A percentile compares a stretch with the other conserved stretches of the same genome.
Conservation (phyloP, 2,888 invertebrate species). For the Eupithecia tripunctaria region DNA sequence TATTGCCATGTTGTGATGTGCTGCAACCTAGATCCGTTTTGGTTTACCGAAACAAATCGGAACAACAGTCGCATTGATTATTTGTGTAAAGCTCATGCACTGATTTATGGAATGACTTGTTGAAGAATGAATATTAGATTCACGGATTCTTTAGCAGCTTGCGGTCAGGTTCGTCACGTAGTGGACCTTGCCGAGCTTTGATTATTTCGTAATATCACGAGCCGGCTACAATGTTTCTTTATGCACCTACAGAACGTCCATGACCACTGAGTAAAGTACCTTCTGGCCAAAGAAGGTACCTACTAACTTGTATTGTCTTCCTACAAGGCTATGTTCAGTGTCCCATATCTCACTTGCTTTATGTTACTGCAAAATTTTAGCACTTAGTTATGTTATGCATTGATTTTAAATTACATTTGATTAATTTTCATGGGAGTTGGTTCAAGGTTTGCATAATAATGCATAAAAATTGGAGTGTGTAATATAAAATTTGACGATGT, state of each 20-base stretch:
- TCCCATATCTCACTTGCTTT: neutral
- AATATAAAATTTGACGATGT: conserved; percentile 42
- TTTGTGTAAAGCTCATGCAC: conserved; percentile 7
- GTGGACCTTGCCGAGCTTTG: conserved; percentile 45
- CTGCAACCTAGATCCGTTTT: conserved; percentile 18
- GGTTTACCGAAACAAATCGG: conserved; percentile 4
- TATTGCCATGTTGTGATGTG: conserved; percentile 23
- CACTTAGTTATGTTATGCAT: neutral
- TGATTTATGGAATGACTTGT: conserved; percentile 10
- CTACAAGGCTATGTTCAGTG: neutral
- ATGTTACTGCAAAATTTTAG: neutral
- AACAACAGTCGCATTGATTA: neutral
- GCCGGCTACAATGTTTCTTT: conserved; percentile 18
- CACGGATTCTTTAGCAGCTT: conserved; percentile 38
- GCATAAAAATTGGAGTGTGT: conserved; percentile 19
- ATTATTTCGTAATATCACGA: conserved; percentile 40
- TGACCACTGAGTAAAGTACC: neutral
- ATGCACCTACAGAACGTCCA: neutral
- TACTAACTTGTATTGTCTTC: neutral
- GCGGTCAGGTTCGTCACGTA: conserved; percentile 41
- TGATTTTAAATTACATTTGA: neutral
- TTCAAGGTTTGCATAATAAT: neutral
- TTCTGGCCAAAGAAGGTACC: neutral
- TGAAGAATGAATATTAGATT: conserved; percentile 36
- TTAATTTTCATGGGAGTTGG: neutral